Percentiles rank a stretch among this genome's conserved stretches.
These are phyloP conservation scores for Fabriciana adippe DNA, from an alignment of 2,888 invertebrate genomes.

Conservation along the genomic window DNA sequence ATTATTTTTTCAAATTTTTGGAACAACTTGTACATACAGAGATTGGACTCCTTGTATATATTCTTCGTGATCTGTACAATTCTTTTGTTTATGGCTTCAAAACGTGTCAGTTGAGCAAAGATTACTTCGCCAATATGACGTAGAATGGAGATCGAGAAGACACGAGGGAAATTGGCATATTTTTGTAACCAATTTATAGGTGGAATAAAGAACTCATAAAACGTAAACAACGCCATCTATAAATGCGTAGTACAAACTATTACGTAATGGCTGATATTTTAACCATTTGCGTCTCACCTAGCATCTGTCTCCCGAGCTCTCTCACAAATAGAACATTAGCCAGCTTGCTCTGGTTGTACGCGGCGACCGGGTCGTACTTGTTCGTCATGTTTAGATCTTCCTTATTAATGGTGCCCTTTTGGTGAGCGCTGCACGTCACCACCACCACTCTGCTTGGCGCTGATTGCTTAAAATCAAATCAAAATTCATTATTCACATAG, in stretches of 20 bases:
- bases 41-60: no score
- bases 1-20: no score
- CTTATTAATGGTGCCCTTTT: slow-evolving; percentile 84
- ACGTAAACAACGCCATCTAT: no score
- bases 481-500: not conserved
- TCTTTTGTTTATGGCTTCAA: no score
- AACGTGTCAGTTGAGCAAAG: no score
- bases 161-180: no score
- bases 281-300: slow-evolving; percentile 70
- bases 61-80: no score
- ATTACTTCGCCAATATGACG: no score
- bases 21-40: no score
- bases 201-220: no score
- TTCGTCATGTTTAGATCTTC: slow-evolving; percentile 86
- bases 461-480: slow-evolving; percentile 69
- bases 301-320: slow-evolving; percentile 84
- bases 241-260: not conserved
- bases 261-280: not conserved
- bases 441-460: slow-evolving; percentile 89
- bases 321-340: slow-evolving; percentile 89
- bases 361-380: slow-evolving; percentile 83
- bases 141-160: no score
- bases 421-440: slow-evolving; percentile 87
- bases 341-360: slow-evolving; percentile 91
- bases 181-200: no score